A percentile compares a stretch with the other conserved stretches of the same genome.
These are phyloP conservation scores for Criorhina ranunculi DNA, from an alignment of 2,888 invertebrate genomes.

Conservation along the genomic window DNA sequence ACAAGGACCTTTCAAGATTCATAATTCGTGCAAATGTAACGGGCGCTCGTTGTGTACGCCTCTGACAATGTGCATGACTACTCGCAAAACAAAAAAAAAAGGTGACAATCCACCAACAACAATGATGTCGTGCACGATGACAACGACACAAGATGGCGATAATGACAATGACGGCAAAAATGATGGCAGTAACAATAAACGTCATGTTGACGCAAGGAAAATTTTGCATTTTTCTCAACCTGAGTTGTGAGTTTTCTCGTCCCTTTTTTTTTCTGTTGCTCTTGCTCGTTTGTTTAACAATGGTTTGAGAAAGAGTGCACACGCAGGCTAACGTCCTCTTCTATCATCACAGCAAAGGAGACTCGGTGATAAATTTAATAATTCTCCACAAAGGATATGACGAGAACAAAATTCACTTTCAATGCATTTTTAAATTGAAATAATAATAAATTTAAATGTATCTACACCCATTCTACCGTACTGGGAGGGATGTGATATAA, in stretches of 20 bases:
- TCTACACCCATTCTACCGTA: slow-evolving; percentile 20
- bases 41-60: slow-evolving; percentile 23
- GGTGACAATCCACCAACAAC: slow-evolving; percentile 57
- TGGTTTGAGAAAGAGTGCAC: slow-evolving; percentile 23
- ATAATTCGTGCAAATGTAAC: slow-evolving; percentile 54
- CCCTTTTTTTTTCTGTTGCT: slow-evolving; percentile 4
- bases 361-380: slow-evolving; percentile 67
- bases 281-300: slow-evolving; percentile 38
- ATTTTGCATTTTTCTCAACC: slow-evolving; percentile 76
- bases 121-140: slow-evolving; percentile 76
- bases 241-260: background rate
- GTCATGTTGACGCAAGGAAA: slow-evolving; percentile 81
- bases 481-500: background rate
- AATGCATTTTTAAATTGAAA: slow-evolving; percentile 76
- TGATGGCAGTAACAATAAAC: slow-evolving; percentile 82
- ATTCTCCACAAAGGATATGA: slow-evolving; percentile 34
- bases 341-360: slow-evolving; percentile 1
- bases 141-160: slow-evolving; percentile 78
- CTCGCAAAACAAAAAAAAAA: slow-evolving; percentile 34
- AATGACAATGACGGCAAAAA: slow-evolving; percentile 77
- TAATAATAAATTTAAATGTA: slow-evolving; percentile 75
- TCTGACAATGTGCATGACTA: slow-evolving; percentile 61
- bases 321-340: slow-evolving; percentile 63
- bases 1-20: slow-evolving; percentile 50
- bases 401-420: slow-evolving; percentile 65